Conservation (phyloP, 2,113 vertebrate genomes). For the Apodemus speciosus region DNA sequence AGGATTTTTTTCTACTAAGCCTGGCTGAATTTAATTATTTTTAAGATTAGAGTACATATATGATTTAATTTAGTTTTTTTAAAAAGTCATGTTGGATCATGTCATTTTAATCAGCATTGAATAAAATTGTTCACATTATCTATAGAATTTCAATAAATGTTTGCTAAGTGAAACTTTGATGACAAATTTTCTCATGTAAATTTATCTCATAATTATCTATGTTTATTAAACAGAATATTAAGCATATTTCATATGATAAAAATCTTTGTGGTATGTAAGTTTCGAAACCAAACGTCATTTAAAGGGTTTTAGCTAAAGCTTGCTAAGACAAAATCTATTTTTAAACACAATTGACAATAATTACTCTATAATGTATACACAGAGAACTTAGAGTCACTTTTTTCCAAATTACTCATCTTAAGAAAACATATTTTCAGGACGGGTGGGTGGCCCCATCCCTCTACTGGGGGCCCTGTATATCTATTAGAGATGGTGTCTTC, state of each 20-base stretch:
- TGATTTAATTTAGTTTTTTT: too few relatives aligned
- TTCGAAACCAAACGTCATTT: not conserved
- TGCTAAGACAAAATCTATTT: not conserved
- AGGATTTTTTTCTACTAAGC: not conserved
- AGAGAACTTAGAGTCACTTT: not conserved
- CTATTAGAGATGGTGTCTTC: too few relatives aligned
- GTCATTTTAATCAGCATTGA: not conserved
- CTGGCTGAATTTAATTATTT: not conserved
- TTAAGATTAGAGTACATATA: not conserved
- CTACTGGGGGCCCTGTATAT: too few relatives aligned
- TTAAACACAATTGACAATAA: not conserved
- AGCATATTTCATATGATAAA: not conserved
- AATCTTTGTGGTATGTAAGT: not conserved
- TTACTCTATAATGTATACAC: not conserved
- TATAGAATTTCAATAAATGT: not conserved
- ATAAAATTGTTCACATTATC: not conserved
- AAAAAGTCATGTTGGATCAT: not conserved
- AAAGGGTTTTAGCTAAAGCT: not conserved
- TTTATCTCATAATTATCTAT: not conserved
- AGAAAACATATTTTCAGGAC: not conserved
- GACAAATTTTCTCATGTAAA: not conserved
- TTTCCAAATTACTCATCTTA: not conserved
- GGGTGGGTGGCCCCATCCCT: too few relatives aligned
- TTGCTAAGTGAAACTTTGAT: not conserved
- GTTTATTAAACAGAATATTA: not conserved